phyloP scores from a whole-genome alignment of 2,113 vertebrate species.

The Phycodurus eques region DNA sequence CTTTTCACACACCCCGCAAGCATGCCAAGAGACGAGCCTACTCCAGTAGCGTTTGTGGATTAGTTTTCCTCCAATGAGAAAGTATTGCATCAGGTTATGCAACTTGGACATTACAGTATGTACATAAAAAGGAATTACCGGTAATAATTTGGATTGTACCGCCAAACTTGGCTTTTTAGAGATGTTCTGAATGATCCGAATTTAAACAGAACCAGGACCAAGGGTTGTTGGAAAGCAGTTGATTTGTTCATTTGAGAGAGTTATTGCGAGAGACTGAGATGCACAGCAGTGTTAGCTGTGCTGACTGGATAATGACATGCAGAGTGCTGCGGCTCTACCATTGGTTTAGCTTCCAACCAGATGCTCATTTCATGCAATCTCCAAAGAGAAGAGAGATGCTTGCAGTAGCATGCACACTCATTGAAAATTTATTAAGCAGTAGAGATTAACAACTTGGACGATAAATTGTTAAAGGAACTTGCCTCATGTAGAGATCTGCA shows the following conservation, averaged over 20 bases:
- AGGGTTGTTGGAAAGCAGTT: conserved; percentile 23
- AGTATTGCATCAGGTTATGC: conserved; percentile 15
- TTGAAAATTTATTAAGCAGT: conserved; percentile 48
- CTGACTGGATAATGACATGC: conserved; percentile 82
- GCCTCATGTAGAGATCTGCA: conserved; percentile 39
- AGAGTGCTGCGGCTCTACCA: conserved; percentile 55
- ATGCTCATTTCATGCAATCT: conserved; percentile 68
- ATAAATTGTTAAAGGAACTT: conserved; percentile 36
- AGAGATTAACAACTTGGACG: conserved; percentile 41
- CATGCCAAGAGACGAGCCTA: background rate
- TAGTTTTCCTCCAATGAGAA: conserved; percentile 27
- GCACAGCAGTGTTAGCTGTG: conserved; percentile 60
- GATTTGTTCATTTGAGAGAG: conserved; percentile 40
- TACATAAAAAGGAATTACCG: conserved; percentile 4
- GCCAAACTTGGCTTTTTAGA: conserved; percentile 56
- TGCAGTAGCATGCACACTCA: conserved; percentile 43
- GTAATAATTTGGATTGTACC: conserved; percentile 64
- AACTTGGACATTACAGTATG: background rate
- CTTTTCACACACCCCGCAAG: conserved; percentile 9
- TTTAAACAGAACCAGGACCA: conserved; percentile 18
- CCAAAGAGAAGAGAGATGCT: conserved; percentile 48
- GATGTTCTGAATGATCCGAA: conserved; percentile 32
- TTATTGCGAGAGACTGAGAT: conserved; percentile 42
- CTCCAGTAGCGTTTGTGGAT: conserved; percentile 28
- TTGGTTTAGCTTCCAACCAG: conserved; percentile 62